These are phyloP conservation scores for Sycobia sp. DNA, from an alignment of 1,140 invertebrate genomes.

Conservation along the genomic window DNA sequence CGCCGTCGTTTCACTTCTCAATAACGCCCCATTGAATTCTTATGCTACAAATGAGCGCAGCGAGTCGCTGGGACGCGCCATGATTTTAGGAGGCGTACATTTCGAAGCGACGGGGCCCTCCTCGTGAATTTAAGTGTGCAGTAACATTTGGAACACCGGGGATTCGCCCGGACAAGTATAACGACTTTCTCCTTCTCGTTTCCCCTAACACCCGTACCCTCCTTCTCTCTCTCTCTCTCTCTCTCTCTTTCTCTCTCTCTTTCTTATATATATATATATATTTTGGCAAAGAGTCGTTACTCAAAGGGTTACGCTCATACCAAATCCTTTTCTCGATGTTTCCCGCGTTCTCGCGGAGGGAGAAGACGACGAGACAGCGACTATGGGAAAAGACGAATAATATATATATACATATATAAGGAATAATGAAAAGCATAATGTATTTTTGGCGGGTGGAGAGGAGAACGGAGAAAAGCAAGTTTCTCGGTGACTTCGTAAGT, in stretches of 20 bases:
- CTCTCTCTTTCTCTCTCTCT: not conserved
- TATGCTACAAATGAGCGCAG: no score
- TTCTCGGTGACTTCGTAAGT: not conserved
- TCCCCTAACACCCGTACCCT: no score
- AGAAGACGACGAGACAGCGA: conserved; percentile 27
- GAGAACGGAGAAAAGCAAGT: not conserved
- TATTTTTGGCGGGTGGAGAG: not conserved
- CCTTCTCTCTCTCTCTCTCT: not conserved
- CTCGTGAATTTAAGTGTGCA: conserved; percentile 27
- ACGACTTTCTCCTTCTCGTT: not conserved
- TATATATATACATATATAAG: conserved; percentile 33
- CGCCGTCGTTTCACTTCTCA: no score
- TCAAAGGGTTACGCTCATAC: conserved; percentile 27
- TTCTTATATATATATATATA: no score
- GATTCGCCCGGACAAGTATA: conserved; percentile 14
- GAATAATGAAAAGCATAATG: conserved; percentile 5
- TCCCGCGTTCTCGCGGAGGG: conserved; percentile 23
- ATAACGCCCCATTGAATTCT: no score
- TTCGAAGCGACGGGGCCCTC: not conserved
- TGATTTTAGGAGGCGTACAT: not conserved
- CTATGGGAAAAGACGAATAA: no score
- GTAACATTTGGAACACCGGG: not conserved
- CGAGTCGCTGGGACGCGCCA: no score
- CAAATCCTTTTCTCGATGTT: conserved; percentile 23
- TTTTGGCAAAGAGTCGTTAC: conserved; percentile 1